These are phyloP conservation scores for Eupithecia inturbata DNA, from an alignment of 2,888 invertebrate species.

Conservation along the genomic window DNA sequence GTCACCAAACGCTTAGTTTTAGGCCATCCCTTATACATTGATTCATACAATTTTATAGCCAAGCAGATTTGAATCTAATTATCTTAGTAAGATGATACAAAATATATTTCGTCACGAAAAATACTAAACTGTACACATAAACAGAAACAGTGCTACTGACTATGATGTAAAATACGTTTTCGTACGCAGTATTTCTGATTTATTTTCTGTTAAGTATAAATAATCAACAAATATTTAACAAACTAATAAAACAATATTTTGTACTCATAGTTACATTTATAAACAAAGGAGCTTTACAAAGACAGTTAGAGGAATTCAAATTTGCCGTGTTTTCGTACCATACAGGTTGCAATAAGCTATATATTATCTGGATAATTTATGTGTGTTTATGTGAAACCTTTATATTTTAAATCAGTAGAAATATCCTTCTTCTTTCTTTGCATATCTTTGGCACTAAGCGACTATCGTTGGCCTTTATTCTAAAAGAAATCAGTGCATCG, in stretches of 20 bases:
- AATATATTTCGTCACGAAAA: slow-evolving; percentile 20
- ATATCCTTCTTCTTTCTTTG: slow-evolving; percentile 44
- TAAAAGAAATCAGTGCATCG: slow-evolving; percentile 67
- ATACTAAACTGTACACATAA: slow-evolving; percentile 19
- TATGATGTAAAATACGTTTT: not conserved
- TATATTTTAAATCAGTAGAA: slow-evolving; percentile 27
- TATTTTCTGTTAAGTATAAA: not conserved
- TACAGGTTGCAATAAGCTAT: slow-evolving; percentile 24
- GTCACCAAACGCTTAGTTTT: slow-evolving; percentile 51
- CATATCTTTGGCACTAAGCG: slow-evolving; percentile 76
- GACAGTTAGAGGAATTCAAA: slow-evolving; percentile 19
- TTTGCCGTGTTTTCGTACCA: slow-evolving; percentile 14
- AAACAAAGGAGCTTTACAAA: slow-evolving; percentile 3
- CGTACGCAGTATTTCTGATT: slow-evolving; percentile 6
- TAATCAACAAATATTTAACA: not conserved
- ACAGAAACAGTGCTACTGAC: slow-evolving; percentile 19
- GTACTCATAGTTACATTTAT: not conserved
- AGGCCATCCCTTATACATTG: slow-evolving; percentile 54
- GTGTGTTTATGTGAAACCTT: slow-evolving; percentile 20
- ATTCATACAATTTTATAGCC: slow-evolving; percentile 37
- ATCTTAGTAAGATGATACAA: slow-evolving; percentile 29
- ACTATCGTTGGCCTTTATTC: slow-evolving; percentile 64
- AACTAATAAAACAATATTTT: slow-evolving; percentile 12
- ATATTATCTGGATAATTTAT: slow-evolving; percentile 20
- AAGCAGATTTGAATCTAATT: slow-evolving; percentile 41